These are phyloP conservation scores for Laticauda colubrina DNA, from an alignment of 2,113 vertebrate species.

Conservation along the genomic window DNA sequence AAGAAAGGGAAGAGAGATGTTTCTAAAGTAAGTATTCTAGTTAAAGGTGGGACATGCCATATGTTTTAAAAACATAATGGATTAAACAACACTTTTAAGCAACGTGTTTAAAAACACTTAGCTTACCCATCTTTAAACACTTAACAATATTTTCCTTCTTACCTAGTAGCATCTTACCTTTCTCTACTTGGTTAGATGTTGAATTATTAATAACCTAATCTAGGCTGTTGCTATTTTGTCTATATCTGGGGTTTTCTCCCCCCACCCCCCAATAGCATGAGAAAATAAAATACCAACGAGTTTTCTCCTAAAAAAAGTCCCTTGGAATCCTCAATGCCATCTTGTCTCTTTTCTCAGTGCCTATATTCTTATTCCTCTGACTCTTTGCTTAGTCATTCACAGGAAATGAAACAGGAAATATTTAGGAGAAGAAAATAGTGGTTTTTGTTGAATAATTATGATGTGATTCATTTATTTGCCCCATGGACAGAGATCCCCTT, in stretches of 20 bases:
- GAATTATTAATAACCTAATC: background rate
- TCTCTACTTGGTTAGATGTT: background rate
- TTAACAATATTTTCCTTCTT: background rate
- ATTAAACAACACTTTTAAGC: background rate
- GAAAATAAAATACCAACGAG: background rate
- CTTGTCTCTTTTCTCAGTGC: conserved; percentile 5
- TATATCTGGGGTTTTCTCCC: background rate
- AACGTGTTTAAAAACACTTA: background rate
- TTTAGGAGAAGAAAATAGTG: conserved; percentile 21
- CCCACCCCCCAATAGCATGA: background rate
- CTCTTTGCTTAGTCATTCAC: conserved; percentile 22
- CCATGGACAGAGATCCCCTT: background rate
- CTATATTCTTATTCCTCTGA: background rate
- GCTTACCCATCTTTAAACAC: background rate
- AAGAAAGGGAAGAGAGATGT: background rate
- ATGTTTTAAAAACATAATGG: background rate
- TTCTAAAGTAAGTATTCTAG: background rate
- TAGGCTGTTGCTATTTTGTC: background rate
- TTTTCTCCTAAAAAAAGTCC: background rate
- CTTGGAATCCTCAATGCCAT: background rate
- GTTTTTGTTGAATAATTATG: conserved; percentile 29
- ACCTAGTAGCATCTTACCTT: background rate
- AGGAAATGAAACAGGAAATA: conserved; percentile 17
- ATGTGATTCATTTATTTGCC: conserved; percentile 22
- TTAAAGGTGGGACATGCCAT: background rate